Evolutionary conservation across 2,888 invertebrate genomes (phyloP).

Genomic region (Lepidocyrtinus sp.): DNA sequence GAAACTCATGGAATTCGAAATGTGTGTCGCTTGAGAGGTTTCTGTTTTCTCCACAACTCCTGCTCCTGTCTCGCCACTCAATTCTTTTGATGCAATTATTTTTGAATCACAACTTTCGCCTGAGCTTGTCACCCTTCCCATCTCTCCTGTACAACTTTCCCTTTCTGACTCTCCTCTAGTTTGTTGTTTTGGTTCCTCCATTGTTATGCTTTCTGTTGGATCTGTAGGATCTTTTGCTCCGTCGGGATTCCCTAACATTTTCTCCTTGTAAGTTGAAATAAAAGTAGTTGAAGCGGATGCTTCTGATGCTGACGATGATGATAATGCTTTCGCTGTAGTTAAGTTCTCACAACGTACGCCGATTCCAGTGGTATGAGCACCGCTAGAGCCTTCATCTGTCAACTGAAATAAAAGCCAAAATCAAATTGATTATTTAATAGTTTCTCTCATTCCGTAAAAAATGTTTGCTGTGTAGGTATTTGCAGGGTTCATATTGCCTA

Average conservation of each 20-base stretch:
- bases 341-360: constrained; percentile 26
- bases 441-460: too few species aligned
- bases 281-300: constrained; percentile 26
- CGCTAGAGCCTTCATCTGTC: constrained; percentile 69
- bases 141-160: constrained; percentile 1
- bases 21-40: constrained; percentile 5
- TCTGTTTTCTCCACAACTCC: constrained; percentile 11
- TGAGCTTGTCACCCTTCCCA: constrained; percentile 29
- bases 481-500: too few species aligned
- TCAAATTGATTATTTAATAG: constrained; percentile 26
- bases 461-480: too few species aligned
- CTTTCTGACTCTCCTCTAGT: neutral
- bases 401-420: constrained; percentile 61
- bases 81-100: constrained; percentile 57
- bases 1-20: constrained; percentile 22
- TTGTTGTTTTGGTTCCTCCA: too few species aligned
- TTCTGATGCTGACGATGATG: constrained; percentile 24
- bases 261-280: constrained; percentile 4
- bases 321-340: constrained; percentile 21
- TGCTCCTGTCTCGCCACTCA: constrained; percentile 35
- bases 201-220: constrained; percentile 18
- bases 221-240: constrained; percentile 17
- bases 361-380: constrained; percentile 31
- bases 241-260: constrained; percentile 16
- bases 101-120: constrained; percentile 51